Evolutionary conservation across 2,888 invertebrate species (phyloP), one percentile per base, ranked within the genome.

Genomic region (Trissonchulus sp.): DNA sequence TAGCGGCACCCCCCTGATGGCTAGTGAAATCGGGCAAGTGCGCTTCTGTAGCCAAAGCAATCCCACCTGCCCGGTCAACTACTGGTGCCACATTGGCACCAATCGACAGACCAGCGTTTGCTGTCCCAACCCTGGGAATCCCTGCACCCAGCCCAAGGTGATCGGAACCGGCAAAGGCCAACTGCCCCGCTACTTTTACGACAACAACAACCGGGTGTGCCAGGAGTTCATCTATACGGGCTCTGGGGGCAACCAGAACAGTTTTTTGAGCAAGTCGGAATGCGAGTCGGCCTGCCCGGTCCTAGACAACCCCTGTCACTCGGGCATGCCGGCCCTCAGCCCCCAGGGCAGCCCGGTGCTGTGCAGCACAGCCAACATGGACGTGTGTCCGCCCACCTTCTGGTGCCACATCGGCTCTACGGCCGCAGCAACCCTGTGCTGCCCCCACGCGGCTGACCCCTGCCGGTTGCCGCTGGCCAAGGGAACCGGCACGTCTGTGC

Each of bases 391-490:
- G 28, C 31, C 38, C 23, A 37, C 76, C 8, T 73, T 72, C 35
- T 77, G 77, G 77, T 77, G 77, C 60, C 77, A 77, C 36, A 31
- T 77, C 33, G 77, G 77, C 1, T 18, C 74, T 1, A 72, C 18
- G 1, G 48, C 73, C 2, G 65, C 63, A 1, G 37, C 73, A 2
- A 75, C 77, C 2, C 68, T 77, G 18, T 77, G 77, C 33, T 77
- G 77, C 38, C 77, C 77, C 31, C 74, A 74, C 68, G 73, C 73
- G 8, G 48, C 48, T 8, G 48, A 48, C 23, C 48, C 48, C 23
- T 84, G 84, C 76, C 79, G 80, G 28, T 81, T 84, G 75, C 84
- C 84, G 1, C 75, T 82, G 71, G 81, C 81, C 77, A 76, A 79
- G n/a, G 84, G 84, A 37, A 78, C 80, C 31, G 84, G 84, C 62